Evolutionary conservation across 2,113 vertebrate species (phyloP).

Genomic region (Aphelocoma coerulescens): DNA sequence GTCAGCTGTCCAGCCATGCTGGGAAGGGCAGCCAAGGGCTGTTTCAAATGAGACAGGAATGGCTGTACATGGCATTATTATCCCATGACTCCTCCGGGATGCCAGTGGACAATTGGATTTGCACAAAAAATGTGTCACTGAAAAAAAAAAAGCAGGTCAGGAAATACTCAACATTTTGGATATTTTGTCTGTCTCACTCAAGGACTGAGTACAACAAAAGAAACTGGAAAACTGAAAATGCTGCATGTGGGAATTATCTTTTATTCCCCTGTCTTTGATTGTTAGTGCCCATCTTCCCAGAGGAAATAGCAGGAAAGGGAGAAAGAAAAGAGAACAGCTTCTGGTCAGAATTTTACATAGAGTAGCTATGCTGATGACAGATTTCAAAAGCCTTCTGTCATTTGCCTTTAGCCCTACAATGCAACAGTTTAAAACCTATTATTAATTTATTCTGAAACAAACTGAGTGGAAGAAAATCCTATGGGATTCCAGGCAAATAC

Average conservation of each 20-base stretch:
- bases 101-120: not conserved
- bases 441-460: not conserved
- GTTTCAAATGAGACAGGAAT: not conserved
- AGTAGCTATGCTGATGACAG: not conserved
- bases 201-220: not conserved
- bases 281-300: not conserved
- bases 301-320: not conserved
- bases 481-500: not conserved
- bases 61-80: not conserved
- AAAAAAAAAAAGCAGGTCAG: not conserved
- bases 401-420: not conserved
- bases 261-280: not conserved
- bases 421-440: not conserved
- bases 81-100: not conserved
- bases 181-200: not conserved
- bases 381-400: not conserved
- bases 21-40: not conserved
- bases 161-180: not conserved
- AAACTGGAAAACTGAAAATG: not conserved
- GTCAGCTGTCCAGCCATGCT: not conserved
- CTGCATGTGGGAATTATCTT: not conserved
- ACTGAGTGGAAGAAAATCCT: not conserved
- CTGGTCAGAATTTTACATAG: not conserved
- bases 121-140: not conserved
- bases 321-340: not conserved